A percentile compares a stretch with the other conserved stretches of the same genome.
Evolutionary conservation across 1,140 invertebrate genomes (phyloP).

Genomic region (Drosophila sulfurigaster): DNA sequence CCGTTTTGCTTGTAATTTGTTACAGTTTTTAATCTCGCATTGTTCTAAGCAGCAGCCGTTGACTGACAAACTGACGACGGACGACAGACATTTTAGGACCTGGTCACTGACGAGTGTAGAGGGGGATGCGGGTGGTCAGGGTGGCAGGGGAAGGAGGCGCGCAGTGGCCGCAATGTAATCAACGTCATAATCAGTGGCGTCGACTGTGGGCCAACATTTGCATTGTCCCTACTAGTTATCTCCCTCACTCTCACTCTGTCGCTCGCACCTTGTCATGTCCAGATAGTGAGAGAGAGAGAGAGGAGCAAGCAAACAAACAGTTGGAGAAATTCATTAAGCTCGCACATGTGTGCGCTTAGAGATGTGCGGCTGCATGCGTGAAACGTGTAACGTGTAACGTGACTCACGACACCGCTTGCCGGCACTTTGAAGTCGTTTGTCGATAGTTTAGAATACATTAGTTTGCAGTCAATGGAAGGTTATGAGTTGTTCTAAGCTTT

Average conservation of each 20-base stretch:
- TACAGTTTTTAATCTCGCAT: conserved; percentile 82
- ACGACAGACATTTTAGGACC: conserved; percentile 27
- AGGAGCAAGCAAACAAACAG: conserved; percentile 30
- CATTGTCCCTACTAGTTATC: conserved; percentile 54
- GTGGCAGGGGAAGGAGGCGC: neutral
- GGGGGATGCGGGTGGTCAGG: too few relatives aligned
- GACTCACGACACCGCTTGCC: conserved; percentile 2
- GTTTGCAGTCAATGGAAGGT: neutral
- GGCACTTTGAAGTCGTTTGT: neutral
- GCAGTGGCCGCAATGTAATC: conserved; percentile 55
- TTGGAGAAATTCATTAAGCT: conserved; percentile 52
- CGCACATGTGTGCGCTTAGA: conserved; percentile 48
- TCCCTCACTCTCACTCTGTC: neutral
- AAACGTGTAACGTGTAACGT: conserved; percentile 19
- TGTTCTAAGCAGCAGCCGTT: conserved; percentile 74
- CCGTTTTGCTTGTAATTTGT: conserved; percentile 82
- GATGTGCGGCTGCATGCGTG: conserved; percentile 38
- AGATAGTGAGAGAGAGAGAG: neutral
- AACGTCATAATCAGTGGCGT: conserved; percentile 66
- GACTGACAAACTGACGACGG: conserved; percentile 41
- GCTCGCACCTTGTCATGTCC: conserved; percentile 36
- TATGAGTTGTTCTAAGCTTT: too few relatives aligned
- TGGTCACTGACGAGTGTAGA: neutral
- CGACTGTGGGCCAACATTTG: conserved; percentile 42
- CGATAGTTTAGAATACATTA: neutral